Evolutionary conservation across 2,888 invertebrate species (phyloP), one percentile per base, ranked within the genome.

Genomic region (Balanococcus diminutus): DNA sequence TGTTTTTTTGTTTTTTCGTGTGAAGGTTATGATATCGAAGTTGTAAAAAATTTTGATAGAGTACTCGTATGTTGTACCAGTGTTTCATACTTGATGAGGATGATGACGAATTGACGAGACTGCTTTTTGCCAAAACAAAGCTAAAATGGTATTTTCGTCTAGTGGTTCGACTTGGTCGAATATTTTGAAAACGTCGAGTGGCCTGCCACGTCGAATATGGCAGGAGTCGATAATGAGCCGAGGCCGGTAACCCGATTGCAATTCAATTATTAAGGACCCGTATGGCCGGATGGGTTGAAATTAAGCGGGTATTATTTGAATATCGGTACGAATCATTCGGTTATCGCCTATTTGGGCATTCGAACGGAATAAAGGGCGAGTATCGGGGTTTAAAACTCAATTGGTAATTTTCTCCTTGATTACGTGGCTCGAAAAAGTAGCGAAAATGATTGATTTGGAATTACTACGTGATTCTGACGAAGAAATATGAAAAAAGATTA

Each of bases 221-320:
- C 25, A 28, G n/a, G 11, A 11, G 2, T 4, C n/a, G 19, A 51
- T 51, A 22, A 56, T 56, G 56, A 56, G 56, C 56, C 56, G 22
- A 28, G 67, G 67, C 67, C 67, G 28, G 67, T 67, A 67, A 67
- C 67, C 28, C 67, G 67, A 67, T 67, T 67, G 28, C 28, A 31
- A 67, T 67, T 67, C 67, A 67, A 67, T 67, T 67, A 67, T 16
- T 61, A 28, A 67, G 28, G 16, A 67, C 67, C 67, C 67, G 67
- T 28, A 31, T 67, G 31, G 0, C 6, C 28, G 1, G 56, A 56
- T 56, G 28, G 19, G 28, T 67, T 28, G 67, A 67, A 67, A 28
- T 67, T 67, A 67, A 67, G 67, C 67, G 67, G 67, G 67, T 31
- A 67, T 67, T 28, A 67, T 67, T 67, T 67, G 28, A 67, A 67